Base-by-base conservation (phyloP, 2,888 invertebrate genomes). In the Lamproptera curius region DNA sequence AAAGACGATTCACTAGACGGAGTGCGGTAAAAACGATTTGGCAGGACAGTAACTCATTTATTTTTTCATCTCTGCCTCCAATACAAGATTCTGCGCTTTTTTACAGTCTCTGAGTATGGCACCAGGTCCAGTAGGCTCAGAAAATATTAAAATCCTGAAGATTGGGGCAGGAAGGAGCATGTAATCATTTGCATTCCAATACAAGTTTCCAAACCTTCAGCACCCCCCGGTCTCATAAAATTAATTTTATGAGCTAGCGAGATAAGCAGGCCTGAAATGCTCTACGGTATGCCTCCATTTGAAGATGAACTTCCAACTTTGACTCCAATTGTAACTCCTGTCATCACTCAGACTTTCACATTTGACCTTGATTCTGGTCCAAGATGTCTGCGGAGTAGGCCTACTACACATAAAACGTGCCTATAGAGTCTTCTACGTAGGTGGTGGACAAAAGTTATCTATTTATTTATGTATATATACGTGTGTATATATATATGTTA, bases 21-120 rank as follows among this genome's bases (percentile, higher is more conserved):
- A 39, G 11, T 51, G 38, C 28, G 47, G 47, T 51, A 44, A 31
- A 40, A 51, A 44, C 47, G 44, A 43, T 51, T 46, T 33, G 47
- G 44, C 35, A 44, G 42, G 42, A 42, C 46, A 46, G 46, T 46
- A 40, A 46, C 46, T 23, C 46, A 46, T 42, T 42, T 38, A 46
- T 17, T 42, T 42, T 42, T 20, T 42, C 38, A 38, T 45, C 42
- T 14, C 50, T 42, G 1, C 39, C 42, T 45, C 36, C 46, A 40
- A 46, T 39, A 46, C 39, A 46, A 40, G 38, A 33, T 40, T 10
- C 23, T 6, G 23, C 23, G 5, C 23, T 4, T 23, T 23, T 23
- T 8, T 8, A 23, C 4, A 23, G 23, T 34, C 23, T 23, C 23
- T 8, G 23, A 23, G 23, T 23, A 6, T 10, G 10, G 4, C 34